These are phyloP conservation scores for Lepilemur ruficaudatus DNA, from an alignment of 2,797 vertebrate genomes.

Conservation along the genomic window DNA sequence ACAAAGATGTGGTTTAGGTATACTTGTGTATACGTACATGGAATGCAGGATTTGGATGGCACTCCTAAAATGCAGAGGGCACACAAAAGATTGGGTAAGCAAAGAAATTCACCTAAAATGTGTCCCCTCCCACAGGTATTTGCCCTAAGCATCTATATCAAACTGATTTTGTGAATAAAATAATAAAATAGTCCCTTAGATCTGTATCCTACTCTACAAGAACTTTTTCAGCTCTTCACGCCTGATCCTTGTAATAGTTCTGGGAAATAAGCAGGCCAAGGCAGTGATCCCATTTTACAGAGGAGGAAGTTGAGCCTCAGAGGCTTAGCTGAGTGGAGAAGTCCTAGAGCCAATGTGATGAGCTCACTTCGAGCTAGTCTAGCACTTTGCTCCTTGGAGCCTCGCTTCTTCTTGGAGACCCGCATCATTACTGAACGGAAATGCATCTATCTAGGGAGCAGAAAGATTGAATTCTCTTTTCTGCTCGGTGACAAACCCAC, in stretches of 20 bases:
- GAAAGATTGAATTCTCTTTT: neutral
- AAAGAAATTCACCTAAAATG: neutral
- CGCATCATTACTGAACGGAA: neutral
- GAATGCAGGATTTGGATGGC: neutral
- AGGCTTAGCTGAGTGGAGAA: neutral
- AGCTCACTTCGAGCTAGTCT: neutral
- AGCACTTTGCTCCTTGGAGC: fast-evolving
- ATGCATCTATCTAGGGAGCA: neutral
- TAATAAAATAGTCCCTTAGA: neutral
- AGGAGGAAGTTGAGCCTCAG: neutral
- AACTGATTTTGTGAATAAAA: neutral
- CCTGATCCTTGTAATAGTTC: neutral
- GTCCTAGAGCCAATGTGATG: neutral
- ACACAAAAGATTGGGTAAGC: neutral
- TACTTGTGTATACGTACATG: neutral
- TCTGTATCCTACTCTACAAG: neutral
- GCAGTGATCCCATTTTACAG: neutral
- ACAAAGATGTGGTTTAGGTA: neutral
- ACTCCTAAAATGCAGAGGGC: neutral
- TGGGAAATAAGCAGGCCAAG: neutral
- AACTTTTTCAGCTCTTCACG: neutral
- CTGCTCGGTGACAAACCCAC: neutral
- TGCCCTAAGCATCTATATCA: neutral
- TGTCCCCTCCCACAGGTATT: neutral
- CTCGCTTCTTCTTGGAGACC: neutral